A percentile compares a stretch with the other conserved stretches of the same genome.
These are phyloP conservation scores for Passer domesticus DNA, from an alignment of 2,113 vertebrate species.

Conservation along the genomic window DNA sequence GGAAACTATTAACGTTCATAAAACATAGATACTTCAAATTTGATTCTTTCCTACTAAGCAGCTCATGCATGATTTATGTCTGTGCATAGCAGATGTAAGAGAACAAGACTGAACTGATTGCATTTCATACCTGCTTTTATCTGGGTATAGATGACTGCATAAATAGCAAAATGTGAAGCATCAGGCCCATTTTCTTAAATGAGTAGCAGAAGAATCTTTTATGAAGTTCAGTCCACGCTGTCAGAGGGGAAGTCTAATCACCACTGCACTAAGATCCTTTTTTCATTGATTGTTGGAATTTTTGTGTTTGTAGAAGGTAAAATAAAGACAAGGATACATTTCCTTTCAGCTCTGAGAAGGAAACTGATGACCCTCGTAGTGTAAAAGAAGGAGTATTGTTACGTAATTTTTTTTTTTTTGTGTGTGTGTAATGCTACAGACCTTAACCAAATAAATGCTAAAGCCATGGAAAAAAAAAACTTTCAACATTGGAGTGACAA, in stretches of 20 bases:
- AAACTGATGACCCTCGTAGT: not conserved
- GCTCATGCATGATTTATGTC: constrained; percentile 52
- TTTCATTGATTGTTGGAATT: not conserved
- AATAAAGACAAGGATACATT: not conserved
- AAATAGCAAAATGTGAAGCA: not conserved
- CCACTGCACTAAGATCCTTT: not conserved
- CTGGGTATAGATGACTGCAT: not conserved
- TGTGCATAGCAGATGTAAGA: constrained; percentile 10
- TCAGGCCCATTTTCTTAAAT: constrained; percentile 1
- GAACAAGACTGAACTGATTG: constrained; percentile 52
- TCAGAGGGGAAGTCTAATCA: not conserved
- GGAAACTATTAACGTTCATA: not conserved
- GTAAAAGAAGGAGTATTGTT: not conserved
- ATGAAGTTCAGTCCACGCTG: not conserved
- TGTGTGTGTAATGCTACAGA: not conserved
- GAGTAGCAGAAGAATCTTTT: not conserved
- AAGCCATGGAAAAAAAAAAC: not conserved
- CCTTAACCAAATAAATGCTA: not conserved
- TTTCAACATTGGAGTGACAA: not conserved
- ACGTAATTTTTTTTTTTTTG: not conserved
- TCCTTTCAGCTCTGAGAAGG: not conserved
- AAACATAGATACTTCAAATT: constrained; percentile 16
- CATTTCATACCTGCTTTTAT: constrained; percentile 51
- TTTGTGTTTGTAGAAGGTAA: not conserved
- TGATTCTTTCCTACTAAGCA: constrained; percentile 9